Evolutionary conservation across 2,797 vertebrate genomes (phyloP).

Genomic region (Lutjanus campechanus): DNA sequence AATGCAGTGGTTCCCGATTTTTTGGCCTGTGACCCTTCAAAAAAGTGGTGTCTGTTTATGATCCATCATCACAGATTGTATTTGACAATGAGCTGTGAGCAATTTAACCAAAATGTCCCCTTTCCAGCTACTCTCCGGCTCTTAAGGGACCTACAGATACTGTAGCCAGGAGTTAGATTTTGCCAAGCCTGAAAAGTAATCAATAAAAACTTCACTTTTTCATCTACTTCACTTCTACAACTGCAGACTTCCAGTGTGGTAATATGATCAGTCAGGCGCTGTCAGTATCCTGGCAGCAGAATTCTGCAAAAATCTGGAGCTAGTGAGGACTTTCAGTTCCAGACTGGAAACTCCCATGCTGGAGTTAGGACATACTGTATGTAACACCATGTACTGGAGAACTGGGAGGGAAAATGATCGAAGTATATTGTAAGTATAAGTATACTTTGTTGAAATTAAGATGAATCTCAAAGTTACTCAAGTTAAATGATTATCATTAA

Average conservation of each 20-base stretch:
- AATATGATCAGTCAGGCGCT: conserved; percentile 70
- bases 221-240: conserved; percentile 51
- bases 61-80: background rate
- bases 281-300: conserved; percentile 70
- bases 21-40: conserved; percentile 8
- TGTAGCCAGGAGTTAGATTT: conserved; percentile 50
- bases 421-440: background rate
- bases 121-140: conserved; percentile 3
- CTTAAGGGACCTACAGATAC: conserved; percentile 11
- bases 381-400: conserved; percentile 36
- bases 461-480: background rate
- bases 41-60: background rate
- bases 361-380: conserved; percentile 40
- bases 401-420: conserved; percentile 22
- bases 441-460: conserved; percentile 20
- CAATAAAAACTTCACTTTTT: conserved; percentile 64
- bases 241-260: conserved; percentile 62
- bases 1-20: background rate
- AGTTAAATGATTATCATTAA: conserved; percentile 3
- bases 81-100: too few species aligned
- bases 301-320: conserved; percentile 59
- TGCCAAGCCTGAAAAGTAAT: conserved; percentile 58
- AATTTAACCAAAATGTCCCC: too few species aligned
- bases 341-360: conserved; percentile 68
- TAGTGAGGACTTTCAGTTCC: conserved; percentile 60